Evolutionary conservation across 2,797 vertebrate species (phyloP).

Genomic region (Acrocephalus scirpaceus): DNA sequence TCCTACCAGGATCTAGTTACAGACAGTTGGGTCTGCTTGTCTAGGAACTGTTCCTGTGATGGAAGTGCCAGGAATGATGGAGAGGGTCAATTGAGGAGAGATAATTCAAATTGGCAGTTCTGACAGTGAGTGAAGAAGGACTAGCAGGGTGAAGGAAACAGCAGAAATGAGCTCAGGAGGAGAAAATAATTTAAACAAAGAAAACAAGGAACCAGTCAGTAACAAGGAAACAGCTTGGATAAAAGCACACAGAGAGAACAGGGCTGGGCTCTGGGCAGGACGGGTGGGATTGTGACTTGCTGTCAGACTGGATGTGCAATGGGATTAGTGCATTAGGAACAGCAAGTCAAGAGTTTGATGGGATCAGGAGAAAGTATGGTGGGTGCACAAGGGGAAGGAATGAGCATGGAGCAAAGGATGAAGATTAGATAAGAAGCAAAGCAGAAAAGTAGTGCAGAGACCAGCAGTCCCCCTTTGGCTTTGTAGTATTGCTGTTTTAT

Average conservation of each 20-base stretch:
- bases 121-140: background rate
- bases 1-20: background rate
- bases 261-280: background rate
- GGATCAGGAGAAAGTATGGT: constrained; percentile 3
- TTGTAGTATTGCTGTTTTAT: background rate
- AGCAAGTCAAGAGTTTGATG: background rate
- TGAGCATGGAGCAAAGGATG: background rate
- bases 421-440: background rate
- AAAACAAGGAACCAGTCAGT: background rate
- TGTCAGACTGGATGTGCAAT: background rate
- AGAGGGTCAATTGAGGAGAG: background rate
- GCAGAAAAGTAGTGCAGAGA: background rate
- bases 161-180: background rate
- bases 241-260: background rate
- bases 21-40: background rate
- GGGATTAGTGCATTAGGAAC: background rate
- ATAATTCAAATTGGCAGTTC: background rate
- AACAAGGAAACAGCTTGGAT: background rate
- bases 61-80: background rate
- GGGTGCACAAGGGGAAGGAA: background rate
- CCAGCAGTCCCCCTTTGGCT: background rate
- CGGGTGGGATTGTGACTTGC: background rate
- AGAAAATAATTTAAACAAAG: background rate
- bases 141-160: background rate
- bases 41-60: background rate